Base-by-base conservation (phyloP, 2,797 vertebrate species). In the Calcarius lapponicus region DNA sequence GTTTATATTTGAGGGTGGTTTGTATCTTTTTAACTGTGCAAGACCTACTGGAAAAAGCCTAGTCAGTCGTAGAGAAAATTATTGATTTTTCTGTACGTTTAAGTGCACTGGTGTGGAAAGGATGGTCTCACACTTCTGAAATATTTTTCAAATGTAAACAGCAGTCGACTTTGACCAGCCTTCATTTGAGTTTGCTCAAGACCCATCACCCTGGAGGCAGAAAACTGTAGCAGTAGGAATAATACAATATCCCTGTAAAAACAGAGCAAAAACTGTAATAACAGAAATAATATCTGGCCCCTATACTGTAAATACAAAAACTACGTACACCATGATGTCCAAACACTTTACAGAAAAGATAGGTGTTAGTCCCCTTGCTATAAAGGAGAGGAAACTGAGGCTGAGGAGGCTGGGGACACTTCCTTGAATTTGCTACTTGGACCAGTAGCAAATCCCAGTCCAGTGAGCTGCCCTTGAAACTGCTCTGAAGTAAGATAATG, bases 81-180 rank as follows among this genome's bases (percentile, higher is more conserved):
- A 92, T 79, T 84, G 90, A 93, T 95, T 94, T 96, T 90, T 32
- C 45, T 5, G 0, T 84, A 88, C 40, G 15, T 90, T 94, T 81
- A 86, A 84, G 83, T 95, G 88, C 73, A 54, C 13, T 81, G 73
- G 38, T 90, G 80, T 84, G 76, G 91, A 84, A 91, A 91, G 28
- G 36, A 84, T 81, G 73, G 45, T 60, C 86, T 76, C 79, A 32
- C 32, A 47, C 80, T 88, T 83, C 73, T 58, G 65, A 93, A 86
- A 43, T 45, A 28, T 66, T 92, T 97, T 92, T 88, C 43, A 48
- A 80, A 86, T 53, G 29, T 81, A 80, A 92, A 64, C 73, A 58
- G 51, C 4, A 10, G 58, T 82, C 70, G 24, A 50, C 40, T 93
- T 79, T 84, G 78, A 71, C 51, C 67, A 76, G 60, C 32, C 56